These are phyloP conservation scores for Otus sunia DNA, from an alignment of 2,113 vertebrate species.

Conservation along the genomic window DNA sequence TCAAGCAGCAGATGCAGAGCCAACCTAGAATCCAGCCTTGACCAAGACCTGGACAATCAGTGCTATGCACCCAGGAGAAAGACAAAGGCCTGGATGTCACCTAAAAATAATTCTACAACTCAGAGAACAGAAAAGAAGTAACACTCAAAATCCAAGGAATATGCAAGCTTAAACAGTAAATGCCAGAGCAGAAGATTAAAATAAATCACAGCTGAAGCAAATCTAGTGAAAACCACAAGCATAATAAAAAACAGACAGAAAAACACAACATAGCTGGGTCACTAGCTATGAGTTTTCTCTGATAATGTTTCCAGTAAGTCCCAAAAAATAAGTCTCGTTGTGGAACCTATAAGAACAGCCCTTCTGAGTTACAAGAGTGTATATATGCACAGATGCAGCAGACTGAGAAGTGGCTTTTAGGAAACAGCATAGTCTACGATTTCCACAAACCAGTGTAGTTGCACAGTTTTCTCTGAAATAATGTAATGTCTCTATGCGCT, in stretches of 20 bases:
- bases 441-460: constrained; percentile 5
- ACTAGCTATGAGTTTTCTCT: constrained; percentile 1
- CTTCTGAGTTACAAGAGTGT: neutral
- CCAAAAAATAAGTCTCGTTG: constrained; percentile 37
- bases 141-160: neutral
- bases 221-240: constrained; percentile 39
- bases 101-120: neutral
- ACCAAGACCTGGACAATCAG: fast-evolving
- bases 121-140: neutral
- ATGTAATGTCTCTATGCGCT: constrained; percentile 36
- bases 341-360: constrained; percentile 14
- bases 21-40: fast-evolving
- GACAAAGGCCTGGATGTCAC: neutral
- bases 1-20: neutral
- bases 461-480: constrained; percentile 40
- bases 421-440: neutral
- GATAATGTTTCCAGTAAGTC: constrained; percentile 37
- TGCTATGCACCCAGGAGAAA: neutral
- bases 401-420: neutral
- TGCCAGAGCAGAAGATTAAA: constrained; percentile 44
- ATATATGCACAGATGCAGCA: neutral
- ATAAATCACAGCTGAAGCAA: constrained; percentile 59
- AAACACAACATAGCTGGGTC: constrained; percentile 32
- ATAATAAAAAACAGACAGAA: constrained; percentile 67
- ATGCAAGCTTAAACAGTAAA: neutral